Conservation (phyloP, 2,113 vertebrate genomes). For the Motacilla alba region DNA sequence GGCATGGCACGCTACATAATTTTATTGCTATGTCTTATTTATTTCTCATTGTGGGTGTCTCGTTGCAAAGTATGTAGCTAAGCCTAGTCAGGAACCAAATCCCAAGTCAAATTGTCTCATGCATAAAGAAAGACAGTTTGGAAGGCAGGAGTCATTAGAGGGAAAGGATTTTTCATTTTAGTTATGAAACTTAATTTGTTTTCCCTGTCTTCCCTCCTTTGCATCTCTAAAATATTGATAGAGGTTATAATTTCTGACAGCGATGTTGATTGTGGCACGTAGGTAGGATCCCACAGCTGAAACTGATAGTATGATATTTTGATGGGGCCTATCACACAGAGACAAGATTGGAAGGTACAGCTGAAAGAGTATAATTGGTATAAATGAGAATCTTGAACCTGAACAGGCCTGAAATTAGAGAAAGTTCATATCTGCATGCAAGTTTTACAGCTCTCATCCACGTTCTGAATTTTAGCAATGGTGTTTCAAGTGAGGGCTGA, state of each 20-base stretch:
- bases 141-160: background rate
- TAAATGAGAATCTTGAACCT: background rate
- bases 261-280: background rate
- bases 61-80: constrained; percentile 16
- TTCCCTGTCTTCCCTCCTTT: background rate
- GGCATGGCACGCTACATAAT: background rate
- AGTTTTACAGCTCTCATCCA: background rate
- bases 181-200: constrained; percentile 37
- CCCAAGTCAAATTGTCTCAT: background rate
- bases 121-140: background rate
- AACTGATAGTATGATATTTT: background rate
- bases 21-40: background rate
- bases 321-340: background rate
- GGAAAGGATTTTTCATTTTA: constrained; percentile 22
- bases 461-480: background rate
- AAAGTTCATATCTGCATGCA: background rate
- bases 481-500: background rate
- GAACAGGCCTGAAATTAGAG: background rate
- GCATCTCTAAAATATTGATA: constrained; percentile 16
- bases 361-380: background rate
- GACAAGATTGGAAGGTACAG: background rate
- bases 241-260: background rate
- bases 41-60: background rate
- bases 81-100: constrained; percentile 25
- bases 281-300: background rate